Evolutionary conservation across 2,888 invertebrate species (phyloP).

Genomic region (Celastrina argiolus): DNA sequence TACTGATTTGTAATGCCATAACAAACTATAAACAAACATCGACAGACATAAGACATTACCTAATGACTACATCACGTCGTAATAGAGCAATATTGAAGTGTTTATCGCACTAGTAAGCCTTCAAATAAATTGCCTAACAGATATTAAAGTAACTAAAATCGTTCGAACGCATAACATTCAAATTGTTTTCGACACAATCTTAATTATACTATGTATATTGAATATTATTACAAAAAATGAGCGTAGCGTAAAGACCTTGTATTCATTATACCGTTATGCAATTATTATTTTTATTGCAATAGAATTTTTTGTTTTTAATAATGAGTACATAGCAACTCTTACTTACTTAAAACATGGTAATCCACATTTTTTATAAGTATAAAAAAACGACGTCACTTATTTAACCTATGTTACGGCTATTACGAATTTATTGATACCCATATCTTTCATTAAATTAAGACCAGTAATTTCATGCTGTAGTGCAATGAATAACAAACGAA

Average conservation of each 20-base stretch:
- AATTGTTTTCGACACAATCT: neutral
- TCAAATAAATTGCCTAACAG: neutral
- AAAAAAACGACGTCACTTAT: no score
- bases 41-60: neutral
- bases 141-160: neutral
- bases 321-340: neutral
- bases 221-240: constrained; percentile 4
- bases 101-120: neutral
- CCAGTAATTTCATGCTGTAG: no score
- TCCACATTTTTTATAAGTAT: no score
- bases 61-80: neutral
- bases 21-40: neutral
- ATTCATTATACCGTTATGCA: constrained; percentile 1
- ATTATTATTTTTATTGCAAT: constrained; percentile 3
- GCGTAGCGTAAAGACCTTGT: constrained; percentile 4
- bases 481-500: no score
- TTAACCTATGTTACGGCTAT: no score
- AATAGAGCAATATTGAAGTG: neutral
- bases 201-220: neutral
- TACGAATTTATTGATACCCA: no score
- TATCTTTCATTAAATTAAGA: no score
- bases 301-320: neutral
- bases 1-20: no score
- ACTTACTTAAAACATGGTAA: neutral
- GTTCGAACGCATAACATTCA: neutral